Percentiles rank a stretch among this genome's conserved stretches.
Conservation (phyloP, 2,888 invertebrate species). For the Heliconius ethilla region DNA sequence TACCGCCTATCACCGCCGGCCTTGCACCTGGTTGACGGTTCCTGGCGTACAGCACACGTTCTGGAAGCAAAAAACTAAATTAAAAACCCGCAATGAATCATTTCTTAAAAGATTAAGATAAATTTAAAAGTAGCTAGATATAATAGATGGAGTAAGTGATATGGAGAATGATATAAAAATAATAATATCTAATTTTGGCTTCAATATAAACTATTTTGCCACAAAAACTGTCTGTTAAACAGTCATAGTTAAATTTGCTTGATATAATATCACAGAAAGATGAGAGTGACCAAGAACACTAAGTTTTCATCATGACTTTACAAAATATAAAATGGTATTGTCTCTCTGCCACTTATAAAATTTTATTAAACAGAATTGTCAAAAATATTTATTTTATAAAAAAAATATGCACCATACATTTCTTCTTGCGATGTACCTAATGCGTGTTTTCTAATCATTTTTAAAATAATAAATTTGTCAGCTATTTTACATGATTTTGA, state of each 20-base stretch:
- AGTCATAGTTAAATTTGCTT: background rate
- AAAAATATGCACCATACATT: slow-evolving; percentile 57
- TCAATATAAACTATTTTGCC: background rate
- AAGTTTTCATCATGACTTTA: background rate
- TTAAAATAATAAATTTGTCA: background rate
- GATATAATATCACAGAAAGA: no score
- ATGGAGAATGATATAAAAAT: no score
- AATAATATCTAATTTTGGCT: background rate
- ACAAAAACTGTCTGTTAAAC: background rate
- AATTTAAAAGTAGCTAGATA: no score
- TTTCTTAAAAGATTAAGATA: background rate
- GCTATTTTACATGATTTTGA: background rate
- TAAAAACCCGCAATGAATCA: background rate
- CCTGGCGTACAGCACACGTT: slow-evolving; percentile 84
- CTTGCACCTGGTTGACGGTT: slow-evolving; percentile 76
- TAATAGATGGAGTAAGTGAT: no score
- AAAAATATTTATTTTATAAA: background rate
- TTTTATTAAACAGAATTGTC: background rate
- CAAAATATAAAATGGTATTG: no score
- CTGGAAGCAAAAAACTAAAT: slow-evolving; percentile 61
- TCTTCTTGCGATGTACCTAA: slow-evolving; percentile 70
- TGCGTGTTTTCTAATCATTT: slow-evolving; percentile 57
- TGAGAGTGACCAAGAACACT: no score
- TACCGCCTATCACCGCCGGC: slow-evolving; percentile 83
- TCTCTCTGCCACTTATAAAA: no score